phyloP scores from a whole-genome alignment of 2,888 invertebrate species.

The Leptinotarsa rubiginosa region DNA sequence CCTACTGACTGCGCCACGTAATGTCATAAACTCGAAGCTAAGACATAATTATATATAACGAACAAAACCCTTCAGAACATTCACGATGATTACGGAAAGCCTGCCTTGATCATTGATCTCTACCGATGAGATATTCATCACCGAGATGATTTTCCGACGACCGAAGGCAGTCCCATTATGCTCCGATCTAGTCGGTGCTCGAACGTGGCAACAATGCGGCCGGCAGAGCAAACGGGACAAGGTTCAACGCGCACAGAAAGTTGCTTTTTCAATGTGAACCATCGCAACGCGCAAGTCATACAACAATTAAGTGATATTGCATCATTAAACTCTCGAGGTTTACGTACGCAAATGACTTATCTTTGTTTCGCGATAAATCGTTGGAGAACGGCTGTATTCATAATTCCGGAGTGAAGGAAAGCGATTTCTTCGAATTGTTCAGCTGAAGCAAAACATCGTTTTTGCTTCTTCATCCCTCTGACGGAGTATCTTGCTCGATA shows the following conservation, averaged over 20 bases:
- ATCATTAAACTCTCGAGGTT: constrained; percentile 33
- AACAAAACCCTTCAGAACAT: no score
- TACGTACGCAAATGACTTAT: constrained; percentile 35
- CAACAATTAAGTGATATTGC: constrained; percentile 40
- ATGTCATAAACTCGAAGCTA: no score
- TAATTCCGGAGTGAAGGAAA: background rate
- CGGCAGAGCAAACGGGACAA: constrained; percentile 45
- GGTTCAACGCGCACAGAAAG: constrained; percentile 51
- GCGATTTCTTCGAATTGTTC: background rate
- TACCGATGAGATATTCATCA: background rate
- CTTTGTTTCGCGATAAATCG: constrained; percentile 23
- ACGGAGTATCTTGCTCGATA: no score
- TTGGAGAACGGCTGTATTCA: background rate
- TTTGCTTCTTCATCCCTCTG: no score
- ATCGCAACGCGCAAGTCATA: constrained; percentile 37
- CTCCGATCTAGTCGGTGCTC: background rate
- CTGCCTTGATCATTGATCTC: background rate
- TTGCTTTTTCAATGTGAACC: constrained; percentile 43
- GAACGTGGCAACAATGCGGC: constrained; percentile 33
- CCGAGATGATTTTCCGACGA: background rate
- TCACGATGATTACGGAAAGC: background rate
- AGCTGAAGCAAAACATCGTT: background rate
- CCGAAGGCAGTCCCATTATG: constrained; percentile 13
- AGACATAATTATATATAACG: no score
- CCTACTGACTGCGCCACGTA: no score